Conservation (phyloP, 2,797 vertebrate genomes). For the Enteromius viviparus region DNA sequence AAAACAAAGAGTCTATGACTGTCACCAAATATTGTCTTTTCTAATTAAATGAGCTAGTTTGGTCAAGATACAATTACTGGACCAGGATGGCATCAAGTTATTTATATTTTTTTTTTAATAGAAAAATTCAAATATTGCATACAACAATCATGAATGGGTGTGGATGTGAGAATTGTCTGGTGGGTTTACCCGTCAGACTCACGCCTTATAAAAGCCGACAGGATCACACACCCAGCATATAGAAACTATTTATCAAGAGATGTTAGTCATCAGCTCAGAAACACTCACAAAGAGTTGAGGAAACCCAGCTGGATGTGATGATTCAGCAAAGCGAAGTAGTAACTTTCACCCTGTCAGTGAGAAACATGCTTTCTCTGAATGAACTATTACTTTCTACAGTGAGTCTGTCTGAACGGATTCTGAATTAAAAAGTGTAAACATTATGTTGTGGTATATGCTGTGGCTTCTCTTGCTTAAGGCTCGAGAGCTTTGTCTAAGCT, state of each 20-base stretch:
- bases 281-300: slow-evolving; percentile 36
- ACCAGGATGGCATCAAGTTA: background rate
- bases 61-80: too few relatives aligned
- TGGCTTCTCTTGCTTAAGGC: background rate
- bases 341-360: slow-evolving; percentile 3
- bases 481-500: background rate
- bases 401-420: background rate
- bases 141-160: background rate
- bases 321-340: slow-evolving; percentile 40
- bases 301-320: slow-evolving; percentile 46
- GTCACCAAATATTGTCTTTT: background rate
- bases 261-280: slow-evolving; percentile 49
- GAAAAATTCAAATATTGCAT: background rate
- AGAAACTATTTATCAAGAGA: slow-evolving; percentile 47
- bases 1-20: background rate
- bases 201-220: slow-evolving; percentile 54
- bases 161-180: slow-evolving; percentile 37
- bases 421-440: background rate
- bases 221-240: slow-evolving; percentile 46
- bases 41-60: background rate
- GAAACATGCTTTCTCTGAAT: slow-evolving; percentile 8
- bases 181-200: slow-evolving; percentile 21
- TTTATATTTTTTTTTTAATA: background rate
- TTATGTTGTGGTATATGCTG: background rate
- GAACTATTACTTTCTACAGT: background rate